Evolutionary conservation across 2,888 invertebrate genomes (phyloP), one percentile per base, ranked within the genome.

Genomic region (Zaprionus obscuricornis): DNA sequence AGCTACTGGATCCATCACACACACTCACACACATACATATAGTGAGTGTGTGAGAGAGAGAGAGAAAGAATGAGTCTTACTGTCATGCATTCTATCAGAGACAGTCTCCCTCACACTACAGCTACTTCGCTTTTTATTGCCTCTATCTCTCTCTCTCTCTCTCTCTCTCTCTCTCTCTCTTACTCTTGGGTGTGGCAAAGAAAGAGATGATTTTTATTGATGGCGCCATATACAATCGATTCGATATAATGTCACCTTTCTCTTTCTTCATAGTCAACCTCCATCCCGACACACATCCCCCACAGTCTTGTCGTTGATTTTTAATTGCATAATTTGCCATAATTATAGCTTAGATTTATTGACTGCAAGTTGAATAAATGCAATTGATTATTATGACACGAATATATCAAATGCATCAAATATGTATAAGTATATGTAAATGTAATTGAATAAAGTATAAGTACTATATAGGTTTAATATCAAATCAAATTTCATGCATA

Each of bases 301-400:
- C 8, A 3, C 14, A 16, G 42, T 42, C 39, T 33, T 29, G 26
- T 36, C 40, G 14, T 29, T 20, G 17, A 33, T 58, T 49, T 51
- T 68, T 71, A 77, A 75, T 78, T 78, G 73, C 68, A 50, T 72
- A 76, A 82, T 73, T 56, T 60, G 27, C 36, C 47, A 49, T 72
- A 75, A 81, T 84, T 81, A 64, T 52, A 46, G 55, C 29, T 6
- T 29, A 24, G 10, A n/a, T n/a, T 36, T 33, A 33, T 39, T 54
- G 33, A 39, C 33, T 40, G 16, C 13, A 39, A 37, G 43, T 16
- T 27, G 26, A 39, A 31, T 46, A 37, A 57, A 50, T 34, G 33
- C 42, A 55, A 29, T 62, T 37, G 50, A 46, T 42, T 24, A 49
- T 18, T 29, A 26, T 26, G 20, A 14, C 42, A 27, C 43, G n/a